Evolutionary conservation across 2,113 vertebrate species (phyloP), one percentile per base, ranked within the genome.

Genomic region (Eurypyga helias): DNA sequence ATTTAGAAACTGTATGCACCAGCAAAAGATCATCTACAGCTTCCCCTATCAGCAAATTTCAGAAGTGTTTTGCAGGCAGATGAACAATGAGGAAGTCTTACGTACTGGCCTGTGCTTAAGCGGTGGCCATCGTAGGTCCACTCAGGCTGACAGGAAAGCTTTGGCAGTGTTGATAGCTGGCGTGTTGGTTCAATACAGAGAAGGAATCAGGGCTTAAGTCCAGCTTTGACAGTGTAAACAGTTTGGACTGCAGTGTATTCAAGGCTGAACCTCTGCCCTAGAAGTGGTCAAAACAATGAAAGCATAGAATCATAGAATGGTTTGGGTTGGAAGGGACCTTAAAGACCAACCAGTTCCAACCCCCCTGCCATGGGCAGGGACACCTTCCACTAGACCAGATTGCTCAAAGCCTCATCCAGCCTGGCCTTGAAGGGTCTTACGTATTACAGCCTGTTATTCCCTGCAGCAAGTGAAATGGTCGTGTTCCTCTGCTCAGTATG

Each of bases 351-450:
- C n/a, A n/a, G n/a, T n/a, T n/a, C n/a, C n/a, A n/a, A n/a, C n/a
- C n/a, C n/a, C n/a, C n/a, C n/a, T n/a, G n/a, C n/a, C n/a, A n/a
- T n/a, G n/a, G n/a, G n/a, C n/a, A n/a, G n/a, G n/a, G n/a, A n/a
- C n/a, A n/a, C n/a, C n/a, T n/a, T n/a, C n/a, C n/a, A n/a, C n/a
- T n/a, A n/a, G n/a, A n/a, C n/a, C n/a, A n/a, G n/a, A n/a, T n/a
- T n/a, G n/a, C n/a, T n/a, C n/a, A n/a, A n/a, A n/a, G n/a, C n/a
- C n/a, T n/a, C n/a, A n/a, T n/a, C n/a, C n/a, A n/a, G n/a, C n/a
- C n/a, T n/a, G n/a, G n/a, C n/a, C n/a, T n/a, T n/a, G n/a, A 13
- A 21, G 15, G 3, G 10, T 73, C 23, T 64, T 0, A 0, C 10
- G 14, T 51, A 6, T 76, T 58, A 4, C 2, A 5, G 21, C 25